These are phyloP conservation scores for Poecile atricapillus DNA, from an alignment of 2,113 vertebrate genomes.

Conservation along the genomic window DNA sequence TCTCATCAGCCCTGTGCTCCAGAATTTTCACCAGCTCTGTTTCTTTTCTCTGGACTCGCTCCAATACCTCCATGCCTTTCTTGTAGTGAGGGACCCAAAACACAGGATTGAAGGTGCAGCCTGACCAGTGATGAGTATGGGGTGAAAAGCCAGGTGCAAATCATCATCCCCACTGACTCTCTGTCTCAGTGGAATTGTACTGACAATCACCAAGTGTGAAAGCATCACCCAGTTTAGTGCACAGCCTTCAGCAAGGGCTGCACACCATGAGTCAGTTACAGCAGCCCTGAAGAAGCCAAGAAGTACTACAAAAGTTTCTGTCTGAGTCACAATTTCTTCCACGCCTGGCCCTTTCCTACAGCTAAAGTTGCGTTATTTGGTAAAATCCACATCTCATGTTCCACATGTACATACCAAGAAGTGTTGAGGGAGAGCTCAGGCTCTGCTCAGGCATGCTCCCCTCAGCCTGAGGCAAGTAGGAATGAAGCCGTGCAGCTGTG, in stretches of 20 bases:
- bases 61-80: background rate
- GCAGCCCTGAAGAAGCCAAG: background rate
- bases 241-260: background rate
- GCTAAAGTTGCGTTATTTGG: background rate
- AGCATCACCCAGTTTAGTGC: background rate
- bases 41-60: background rate
- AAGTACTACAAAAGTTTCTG: background rate
- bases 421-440: background rate
- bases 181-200: background rate
- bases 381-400: background rate
- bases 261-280: background rate
- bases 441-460: background rate
- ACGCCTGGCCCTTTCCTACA: background rate
- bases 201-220: background rate
- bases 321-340: slow-evolving; percentile 31
- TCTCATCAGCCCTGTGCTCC: background rate
- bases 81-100: background rate
- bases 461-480: background rate
- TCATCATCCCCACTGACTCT: background rate
- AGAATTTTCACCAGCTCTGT: background rate
- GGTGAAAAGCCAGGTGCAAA: background rate
- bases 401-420: background rate
- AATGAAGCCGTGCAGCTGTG: background rate
- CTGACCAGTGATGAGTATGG: background rate
- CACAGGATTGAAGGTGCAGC: background rate